Evolutionary conservation across 2,888 invertebrate genomes (phyloP), one percentile per base, ranked within the genome.

Genomic region (Volucella bombylans): DNA sequence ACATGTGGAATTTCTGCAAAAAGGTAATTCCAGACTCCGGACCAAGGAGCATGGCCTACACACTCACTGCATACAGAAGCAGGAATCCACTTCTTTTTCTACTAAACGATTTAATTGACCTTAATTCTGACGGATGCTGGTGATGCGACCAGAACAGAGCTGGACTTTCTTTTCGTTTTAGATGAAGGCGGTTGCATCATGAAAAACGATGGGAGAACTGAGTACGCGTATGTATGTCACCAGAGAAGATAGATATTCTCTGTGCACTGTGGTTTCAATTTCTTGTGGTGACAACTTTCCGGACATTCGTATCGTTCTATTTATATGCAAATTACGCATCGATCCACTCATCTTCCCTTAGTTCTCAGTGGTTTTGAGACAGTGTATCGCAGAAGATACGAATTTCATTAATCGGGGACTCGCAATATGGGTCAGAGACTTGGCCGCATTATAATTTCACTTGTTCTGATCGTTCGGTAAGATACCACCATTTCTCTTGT

Each of bases 101-200:
- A 11, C 41, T 64, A 68, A 71, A 67, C 50, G 72, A 14, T 52
- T 71, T 64, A 74, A 72, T 67, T 72, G 67, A 77, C 76, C 76
- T 67, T 31, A 69, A 77, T 81, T 81, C 71, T 85, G 69, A 49
- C 65, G 73, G 55, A 64, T 50, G 41, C 59, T 39, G 31, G 18
- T 54, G 64, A n/a, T 23, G 57, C 15, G 47, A 4, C 39, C 69
- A 57, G 52, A 64, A 49, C 61, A 38, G 15, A 43, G 38, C 61
- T 85, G 41, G 61, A 85, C 85, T 85, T 85, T 81, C 81, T 76
- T 81, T 85, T 80, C 50, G 38, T 64, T 57, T 69, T 10, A 31
- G 14, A 15, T 8, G 6, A 10, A 9, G 38, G 9, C 38, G 57
- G 18, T 43, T 41, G 8, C 10, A 64, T 14, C 38, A 14, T 38